Base-by-base conservation (phyloP, 2,888 invertebrate genomes). In the Limenitis arthemis region DNA sequence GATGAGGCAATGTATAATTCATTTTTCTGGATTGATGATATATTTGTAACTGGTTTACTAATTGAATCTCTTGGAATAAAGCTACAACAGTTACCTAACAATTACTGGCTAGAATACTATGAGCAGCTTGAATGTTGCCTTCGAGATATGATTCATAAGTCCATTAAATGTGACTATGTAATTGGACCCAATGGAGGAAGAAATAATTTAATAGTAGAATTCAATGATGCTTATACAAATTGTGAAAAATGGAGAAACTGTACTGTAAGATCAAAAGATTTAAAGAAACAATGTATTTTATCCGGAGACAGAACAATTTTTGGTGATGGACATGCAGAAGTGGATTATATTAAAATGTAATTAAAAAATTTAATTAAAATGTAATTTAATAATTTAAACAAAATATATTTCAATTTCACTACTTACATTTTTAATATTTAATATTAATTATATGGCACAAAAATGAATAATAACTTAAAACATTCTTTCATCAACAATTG, bases 11-110 rank as follows among this genome's bases (percentile, higher is more conserved):
- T 79, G 32, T 70, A 77, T 34, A 79, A 89, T n/a, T 81, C 88
- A 12, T 93, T 91, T 64, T 96, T 97, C 78, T 97, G 97, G 96
- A 95, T 97, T 54, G 97, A 97, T 69, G 97, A 97, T 71, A 91
- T 94, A 41, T 93, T 91, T 71, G 79, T 97, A 0, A 97, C 96
- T 0, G 97, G 97, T 1, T 84, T 95, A 44, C 76, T 96, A 32
- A 87, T 91, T 6, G 79, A 89, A 48, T 78, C 86, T 31, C 72
- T 90, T 29, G 79, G 82, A 37, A 84, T 93, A n/a, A 75, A 86
- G 37, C 74, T 91, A 39, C 78, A 76, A 51, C 89, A 90, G 47
- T 73, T 93, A 9, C 79, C 80, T 30, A 85, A 88, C 43, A 66
- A 87, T 11, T 88, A 89, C 69, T 94, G 90, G 79, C 88, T 94